Evolutionary conservation across 2,797 vertebrate genomes (phyloP).

Genomic region (Salmo trutta): DNA sequence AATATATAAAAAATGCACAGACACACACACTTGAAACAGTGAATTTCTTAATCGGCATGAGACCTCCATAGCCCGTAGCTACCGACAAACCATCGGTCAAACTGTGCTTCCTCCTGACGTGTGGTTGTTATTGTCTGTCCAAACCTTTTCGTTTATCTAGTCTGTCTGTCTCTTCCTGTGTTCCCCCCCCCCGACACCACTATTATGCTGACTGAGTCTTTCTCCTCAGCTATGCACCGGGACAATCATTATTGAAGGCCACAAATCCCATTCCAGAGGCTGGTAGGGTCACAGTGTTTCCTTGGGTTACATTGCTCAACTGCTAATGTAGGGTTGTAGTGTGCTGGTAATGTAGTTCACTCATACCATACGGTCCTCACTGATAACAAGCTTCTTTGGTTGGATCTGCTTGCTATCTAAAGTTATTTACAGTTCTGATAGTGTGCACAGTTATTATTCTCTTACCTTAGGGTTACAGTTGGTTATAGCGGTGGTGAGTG

Average conservation of each 20-base stretch:
- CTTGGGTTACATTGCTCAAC: background rate
- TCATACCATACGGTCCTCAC: background rate
- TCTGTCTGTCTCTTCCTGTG: slow-evolving; percentile 53
- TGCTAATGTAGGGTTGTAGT: background rate
- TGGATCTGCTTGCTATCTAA: background rate
- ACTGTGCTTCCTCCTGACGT: slow-evolving; percentile 20
- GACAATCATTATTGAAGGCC: slow-evolving; percentile 6
- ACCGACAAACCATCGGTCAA: slow-evolving; percentile 12
- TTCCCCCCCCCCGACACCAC: slow-evolving; percentile 29
- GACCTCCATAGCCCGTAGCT: slow-evolving; percentile 33
- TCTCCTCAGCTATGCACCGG: slow-evolving; percentile 3
- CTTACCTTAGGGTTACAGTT: slow-evolving; percentile 33
- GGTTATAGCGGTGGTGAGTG: slow-evolving; percentile 23
- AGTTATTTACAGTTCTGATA: background rate
- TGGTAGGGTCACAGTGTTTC: background rate
- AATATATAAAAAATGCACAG: background rate
- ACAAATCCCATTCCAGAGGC: slow-evolving; percentile 2
- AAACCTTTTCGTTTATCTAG: slow-evolving; percentile 64
- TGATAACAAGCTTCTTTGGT: background rate
- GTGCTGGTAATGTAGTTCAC: background rate
- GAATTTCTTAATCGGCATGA: background rate
- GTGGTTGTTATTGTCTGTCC: slow-evolving; percentile 44
- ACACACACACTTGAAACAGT: background rate
- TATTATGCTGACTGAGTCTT: slow-evolving; percentile 29
- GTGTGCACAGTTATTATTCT: background rate